Evolutionary conservation across 2,113 vertebrate genomes (phyloP), one percentile per base, ranked within the genome.

Genomic region (Microcebus murinus): DNA sequence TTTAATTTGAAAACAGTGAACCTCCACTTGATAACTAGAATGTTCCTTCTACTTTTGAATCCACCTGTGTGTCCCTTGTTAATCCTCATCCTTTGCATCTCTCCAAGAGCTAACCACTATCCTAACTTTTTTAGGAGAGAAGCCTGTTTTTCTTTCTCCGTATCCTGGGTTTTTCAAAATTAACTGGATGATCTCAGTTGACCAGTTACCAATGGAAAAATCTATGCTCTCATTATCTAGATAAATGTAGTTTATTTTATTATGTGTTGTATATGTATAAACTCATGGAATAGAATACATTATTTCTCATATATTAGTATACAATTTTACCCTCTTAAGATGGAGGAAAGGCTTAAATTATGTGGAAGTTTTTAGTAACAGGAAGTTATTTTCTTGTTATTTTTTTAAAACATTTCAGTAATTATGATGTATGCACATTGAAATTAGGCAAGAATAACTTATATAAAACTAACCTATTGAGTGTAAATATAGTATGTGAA

Each of bases 331-430:
- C 12, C 10, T 86, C 12, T 81, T 63, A 59, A 63, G 57, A 10
- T 65, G 7, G 39, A 88, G 10, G 45, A 45, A 88, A 63, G 25
- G 7, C 45, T 34, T 70, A 76, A 48, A 74, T 63, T 63, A 92
- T 63, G 77, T 87, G 48, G 39, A 74, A 27, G 17, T 57, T 45
- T 91, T 93, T 80, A 67, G 25, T 50, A 68, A 9, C 15, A 71
- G 25, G n/a, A 79, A 82, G 87, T 87, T 91, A 61, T 57, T 90
- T 95, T 88, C 21, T 42, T 45, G 21, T 4, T 70, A 14, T 39
- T 63, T 83, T 96, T 91, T 91, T 8, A 83, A 81, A 31, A 84
- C 59, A 73, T 79, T n/a, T 87, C 34, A 55, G 70, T 80, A 48
- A 11, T 90, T 31, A 42, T 79, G 18, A 59, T 88, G 21, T 27